phyloP scores from a whole-genome alignment of 2,797 vertebrate species.

The Hybognathus amarus region DNA sequence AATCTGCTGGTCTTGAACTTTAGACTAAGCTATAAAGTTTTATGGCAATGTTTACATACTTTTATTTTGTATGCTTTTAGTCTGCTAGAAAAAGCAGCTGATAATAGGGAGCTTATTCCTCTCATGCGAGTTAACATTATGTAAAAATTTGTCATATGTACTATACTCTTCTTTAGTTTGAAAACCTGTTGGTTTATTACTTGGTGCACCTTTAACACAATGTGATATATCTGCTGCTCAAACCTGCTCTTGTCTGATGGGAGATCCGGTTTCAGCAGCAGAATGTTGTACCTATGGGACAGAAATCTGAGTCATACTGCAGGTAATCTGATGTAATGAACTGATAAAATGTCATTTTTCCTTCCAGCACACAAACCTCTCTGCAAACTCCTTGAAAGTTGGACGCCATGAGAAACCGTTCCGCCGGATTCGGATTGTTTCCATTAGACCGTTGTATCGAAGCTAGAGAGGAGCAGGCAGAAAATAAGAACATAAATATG shows the following conservation, averaged over 20 bases:
- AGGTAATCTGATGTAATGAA: not conserved
- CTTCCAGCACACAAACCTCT: constrained; percentile 66
- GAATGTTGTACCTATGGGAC: constrained; percentile 74
- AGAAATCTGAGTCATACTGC: not conserved
- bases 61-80: not conserved
- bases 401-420: constrained; percentile 82
- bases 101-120: not conserved
- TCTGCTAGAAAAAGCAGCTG: not conserved
- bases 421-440: constrained; percentile 78
- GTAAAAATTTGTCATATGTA: no score
- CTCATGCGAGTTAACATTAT: not conserved
- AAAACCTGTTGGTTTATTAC: not conserved
- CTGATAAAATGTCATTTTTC: not conserved
- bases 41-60: not conserved
- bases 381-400: constrained; percentile 76
- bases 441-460: constrained; percentile 78
- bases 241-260: constrained; percentile 76
- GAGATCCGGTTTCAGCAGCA: constrained; percentile 71
- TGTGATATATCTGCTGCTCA: constrained; percentile 24
- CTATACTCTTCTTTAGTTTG: not conserved
- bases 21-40: not conserved
- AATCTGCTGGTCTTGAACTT: not conserved
- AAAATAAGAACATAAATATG: not conserved
- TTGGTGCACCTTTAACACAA: not conserved
- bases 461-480: constrained; percentile 64